Percentiles rank a stretch among this genome's conserved stretches.
These are phyloP conservation scores for Agapornis roseicollis DNA, from an alignment of 2,113 vertebrate genomes.

Conservation along the genomic window DNA sequence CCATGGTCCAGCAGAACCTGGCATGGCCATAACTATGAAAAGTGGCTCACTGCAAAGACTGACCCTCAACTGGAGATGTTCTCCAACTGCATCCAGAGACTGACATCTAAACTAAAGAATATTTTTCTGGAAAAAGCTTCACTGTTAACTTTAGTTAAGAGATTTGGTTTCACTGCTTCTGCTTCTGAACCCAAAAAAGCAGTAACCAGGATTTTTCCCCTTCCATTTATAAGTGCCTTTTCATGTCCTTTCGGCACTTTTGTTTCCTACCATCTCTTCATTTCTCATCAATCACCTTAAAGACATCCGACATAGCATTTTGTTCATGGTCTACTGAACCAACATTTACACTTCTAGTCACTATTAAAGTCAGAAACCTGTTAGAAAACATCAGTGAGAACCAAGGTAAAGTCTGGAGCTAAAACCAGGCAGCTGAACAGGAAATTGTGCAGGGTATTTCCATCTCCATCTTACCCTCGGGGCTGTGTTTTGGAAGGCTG, in stretches of 20 bases:
- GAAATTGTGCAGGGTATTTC: not conserved
- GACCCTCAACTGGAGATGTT: too few species aligned
- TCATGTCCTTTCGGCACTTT: not conserved
- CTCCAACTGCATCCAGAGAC: not conserved
- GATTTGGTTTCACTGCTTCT: not conserved
- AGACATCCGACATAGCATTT: rapidly evolving
- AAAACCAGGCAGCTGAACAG: not conserved
- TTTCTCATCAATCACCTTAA: not conserved
- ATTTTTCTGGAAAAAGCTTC: not conserved
- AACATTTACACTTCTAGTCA: not conserved
- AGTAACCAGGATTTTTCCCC: not conserved
- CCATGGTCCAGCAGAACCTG: not conserved
- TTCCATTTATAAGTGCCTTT: not conserved
- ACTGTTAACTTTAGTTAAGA: not conserved
- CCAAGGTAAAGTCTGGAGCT: not conserved
- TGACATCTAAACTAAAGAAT: not conserved
- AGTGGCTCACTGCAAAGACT: not conserved
- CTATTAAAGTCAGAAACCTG: not conserved
- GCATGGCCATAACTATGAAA: rapidly evolving
- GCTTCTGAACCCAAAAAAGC: not conserved
- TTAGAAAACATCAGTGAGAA: not conserved
- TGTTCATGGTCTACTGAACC: not conserved
- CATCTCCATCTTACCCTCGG: not conserved
- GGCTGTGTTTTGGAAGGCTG: not conserved
- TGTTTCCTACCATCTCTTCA: not conserved